Evolutionary conservation across 2,888 invertebrate species (phyloP).

Genomic region (Drosophila subquinaria): DNA sequence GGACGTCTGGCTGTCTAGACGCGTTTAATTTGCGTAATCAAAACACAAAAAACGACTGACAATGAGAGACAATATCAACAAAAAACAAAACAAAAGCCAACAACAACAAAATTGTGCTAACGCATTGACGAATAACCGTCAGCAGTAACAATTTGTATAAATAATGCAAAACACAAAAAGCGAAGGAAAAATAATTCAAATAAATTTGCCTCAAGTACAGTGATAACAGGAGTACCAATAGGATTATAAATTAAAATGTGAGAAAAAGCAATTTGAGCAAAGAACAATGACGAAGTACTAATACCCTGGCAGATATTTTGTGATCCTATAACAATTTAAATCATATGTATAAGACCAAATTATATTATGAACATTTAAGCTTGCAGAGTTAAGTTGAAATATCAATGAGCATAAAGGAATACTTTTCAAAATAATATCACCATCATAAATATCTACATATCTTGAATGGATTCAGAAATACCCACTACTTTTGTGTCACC

Average conservation of each 20-base stretch:
- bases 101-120: slow-evolving; percentile 44
- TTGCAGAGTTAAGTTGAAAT: not conserved
- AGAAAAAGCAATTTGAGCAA: slow-evolving; percentile 19
- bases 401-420: too few species aligned
- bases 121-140: slow-evolving; percentile 53
- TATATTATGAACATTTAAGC: not conserved
- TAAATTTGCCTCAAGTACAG: slow-evolving; percentile 48
- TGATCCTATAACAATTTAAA: too few species aligned
- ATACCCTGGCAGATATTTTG: slow-evolving; percentile 1
- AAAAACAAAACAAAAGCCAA: slow-evolving; percentile 29
- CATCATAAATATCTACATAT: not conserved
- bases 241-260: slow-evolving; percentile 67
- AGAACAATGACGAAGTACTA: not conserved
- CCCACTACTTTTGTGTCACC: not conserved
- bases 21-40: slow-evolving; percentile 80
- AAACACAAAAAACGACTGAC: slow-evolving; percentile 67
- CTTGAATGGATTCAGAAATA: not conserved
- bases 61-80: slow-evolving; percentile 61
- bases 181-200: slow-evolving; percentile 11
- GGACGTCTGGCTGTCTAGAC: slow-evolving; percentile 74
- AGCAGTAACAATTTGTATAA: slow-evolving; percentile 65
- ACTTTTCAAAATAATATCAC: not conserved
- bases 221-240: slow-evolving; percentile 43
- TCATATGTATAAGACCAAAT: not conserved
- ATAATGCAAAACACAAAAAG: slow-evolving; percentile 60